Base-by-base conservation (phyloP, 2,888 invertebrate species). In the Oscheius sp. region DNA sequence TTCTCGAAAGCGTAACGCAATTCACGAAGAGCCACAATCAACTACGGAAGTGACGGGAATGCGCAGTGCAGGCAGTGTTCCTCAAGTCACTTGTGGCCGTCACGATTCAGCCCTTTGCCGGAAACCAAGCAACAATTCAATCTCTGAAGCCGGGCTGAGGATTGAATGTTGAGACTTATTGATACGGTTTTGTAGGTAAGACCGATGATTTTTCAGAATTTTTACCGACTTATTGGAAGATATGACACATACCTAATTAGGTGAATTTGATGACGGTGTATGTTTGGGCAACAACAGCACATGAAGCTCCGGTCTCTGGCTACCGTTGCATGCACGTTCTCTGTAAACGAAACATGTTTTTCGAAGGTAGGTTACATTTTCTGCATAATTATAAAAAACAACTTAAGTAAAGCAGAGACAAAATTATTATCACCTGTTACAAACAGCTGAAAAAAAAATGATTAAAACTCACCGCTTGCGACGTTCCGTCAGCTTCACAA, bases 241-340 rank as follows among this genome's bases (percentile, higher is more conserved):
- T n/a, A n/a, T n/a, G n/a, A n/a, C 20, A 45, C 67, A 69, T 44
- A 82, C 84, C 84, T 84, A 71, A 82, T 82, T 50, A 84, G 73
- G 71, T 84, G 84, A 63, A 84, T 81, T 67, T 84, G 84, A 74
- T 84, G 84, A 33, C 84, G 73, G 66, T 84, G 84, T 56, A 84
- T 72, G 64, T 77, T 72, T 49, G 73, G 62, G 68, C 83, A 83
- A 62, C 82, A 84, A 72, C 78, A 82, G 64, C 81, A 81, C 74
- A 68, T 69, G 36, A 33, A 45, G n/a, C 41, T 59, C 41, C 44
- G 59, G 26, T 44, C 44, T 44, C 59, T 22, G 54, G 59, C 59
- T 59, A 59, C 59, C 59, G 59, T 59, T 59, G 59, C 59, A 59
- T 59, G 41, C 59, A 59, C 41, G 14, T 22, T 44, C 36, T 54